phyloP scores from a whole-genome alignment of 2,888 invertebrate genomes.

The Eupithecia subfuscata region DNA sequence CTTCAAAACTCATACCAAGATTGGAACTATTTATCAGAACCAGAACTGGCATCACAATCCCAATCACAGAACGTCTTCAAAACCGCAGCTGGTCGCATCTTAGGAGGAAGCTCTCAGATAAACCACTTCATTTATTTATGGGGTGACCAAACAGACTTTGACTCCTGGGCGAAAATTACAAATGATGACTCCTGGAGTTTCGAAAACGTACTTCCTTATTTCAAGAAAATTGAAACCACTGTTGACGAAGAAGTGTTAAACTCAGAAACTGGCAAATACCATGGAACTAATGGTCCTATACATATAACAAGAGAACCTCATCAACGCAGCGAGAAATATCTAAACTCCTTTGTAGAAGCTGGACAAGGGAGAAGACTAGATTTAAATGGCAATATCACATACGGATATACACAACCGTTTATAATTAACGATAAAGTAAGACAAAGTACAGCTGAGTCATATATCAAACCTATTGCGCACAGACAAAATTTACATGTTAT shows the following conservation, averaged over 20 bases:
- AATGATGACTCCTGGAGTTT: neutral
- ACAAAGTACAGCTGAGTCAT: conserved; percentile 38
- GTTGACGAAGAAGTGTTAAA: conserved; percentile 9
- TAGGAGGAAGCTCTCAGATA: neutral
- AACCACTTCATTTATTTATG: neutral
- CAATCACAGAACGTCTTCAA: neutral
- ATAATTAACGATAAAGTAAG: conserved; percentile 29
- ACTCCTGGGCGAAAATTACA: neutral
- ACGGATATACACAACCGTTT: conserved; percentile 39
- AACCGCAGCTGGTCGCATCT: neutral
- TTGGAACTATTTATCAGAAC: neutral
- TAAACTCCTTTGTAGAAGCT: conserved; percentile 37
- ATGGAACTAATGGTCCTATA: conserved; percentile 36
- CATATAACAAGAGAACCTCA: conserved; percentile 34
- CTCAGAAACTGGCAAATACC: conserved; percentile 10
- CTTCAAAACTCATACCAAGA: neutral
- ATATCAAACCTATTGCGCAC: conserved; percentile 29
- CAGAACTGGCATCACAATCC: neutral
- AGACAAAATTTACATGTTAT: conserved; percentile 38
- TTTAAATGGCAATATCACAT: conserved; percentile 30
- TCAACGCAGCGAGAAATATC: conserved; percentile 22
- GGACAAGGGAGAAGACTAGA: conserved; percentile 37
- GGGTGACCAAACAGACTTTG: neutral
- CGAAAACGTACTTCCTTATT: neutral
- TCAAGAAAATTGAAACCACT: conserved; percentile 3